These are phyloP conservation scores for Tenodera sinensis DNA, from an alignment of 2,888 invertebrate species.

Conservation along the genomic window DNA sequence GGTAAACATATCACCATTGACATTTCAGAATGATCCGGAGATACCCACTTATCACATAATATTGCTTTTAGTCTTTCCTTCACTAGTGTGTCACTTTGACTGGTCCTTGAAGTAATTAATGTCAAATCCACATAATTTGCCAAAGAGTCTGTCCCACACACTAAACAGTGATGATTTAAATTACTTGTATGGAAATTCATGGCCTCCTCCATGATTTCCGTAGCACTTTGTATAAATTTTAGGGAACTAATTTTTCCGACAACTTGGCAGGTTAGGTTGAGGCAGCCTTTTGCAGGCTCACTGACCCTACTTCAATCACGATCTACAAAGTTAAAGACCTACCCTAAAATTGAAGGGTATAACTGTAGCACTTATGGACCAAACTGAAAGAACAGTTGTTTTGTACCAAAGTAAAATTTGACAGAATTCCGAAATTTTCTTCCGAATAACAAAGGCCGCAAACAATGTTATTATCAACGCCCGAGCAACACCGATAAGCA, in stretches of 20 bases:
- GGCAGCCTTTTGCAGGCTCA: slow-evolving; percentile 4
- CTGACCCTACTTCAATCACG: background rate
- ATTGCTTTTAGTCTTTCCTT: slow-evolving; percentile 24
- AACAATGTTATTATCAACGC: background rate
- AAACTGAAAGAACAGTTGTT: background rate
- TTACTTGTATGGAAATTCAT: slow-evolving; percentile 20
- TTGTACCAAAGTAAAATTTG: background rate
- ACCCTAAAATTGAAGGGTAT: background rate
- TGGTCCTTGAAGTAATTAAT: slow-evolving; percentile 26
- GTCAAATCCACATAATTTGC: slow-evolving; percentile 29
- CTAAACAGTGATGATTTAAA: slow-evolving; percentile 25
- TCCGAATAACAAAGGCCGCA: background rate
- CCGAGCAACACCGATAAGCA: background rate
- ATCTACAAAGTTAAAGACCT: background rate
- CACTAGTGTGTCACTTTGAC: slow-evolving; percentile 23
- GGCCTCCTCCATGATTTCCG: slow-evolving; percentile 17
- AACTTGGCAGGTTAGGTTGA: slow-evolving; percentile 15
- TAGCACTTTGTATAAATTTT: slow-evolving; percentile 14
- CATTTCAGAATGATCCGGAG: slow-evolving; percentile 10
- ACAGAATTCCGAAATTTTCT: background rate
- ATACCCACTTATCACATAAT: slow-evolving; percentile 22
- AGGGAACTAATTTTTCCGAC: slow-evolving; percentile 17
- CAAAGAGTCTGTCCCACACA: slow-evolving; percentile 27
- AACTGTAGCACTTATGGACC: background rate
- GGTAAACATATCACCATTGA: slow-evolving; percentile 20